Conservation (phyloP, 30 jellyfish, hydroid and myxozoan genomes). For the Hydractinia echinata region DNA sequence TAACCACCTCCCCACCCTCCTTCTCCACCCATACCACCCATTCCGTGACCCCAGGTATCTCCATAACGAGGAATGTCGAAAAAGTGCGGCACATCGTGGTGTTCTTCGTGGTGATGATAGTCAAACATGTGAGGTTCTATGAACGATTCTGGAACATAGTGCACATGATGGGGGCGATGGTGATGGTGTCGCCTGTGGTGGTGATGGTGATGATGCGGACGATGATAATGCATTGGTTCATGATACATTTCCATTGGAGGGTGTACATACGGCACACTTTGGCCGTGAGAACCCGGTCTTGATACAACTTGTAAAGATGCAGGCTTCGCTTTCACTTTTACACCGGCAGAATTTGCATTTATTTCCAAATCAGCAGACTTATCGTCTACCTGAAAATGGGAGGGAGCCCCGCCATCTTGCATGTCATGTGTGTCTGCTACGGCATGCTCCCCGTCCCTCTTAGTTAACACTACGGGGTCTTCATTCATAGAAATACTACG, state of each 20-base stretch:
- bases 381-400: constrained; percentile 91
- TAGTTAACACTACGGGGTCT: not conserved
- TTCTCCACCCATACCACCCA: constrained; percentile 18
- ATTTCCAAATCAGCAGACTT: constrained; percentile 88
- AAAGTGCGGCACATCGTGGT: constrained; percentile 45
- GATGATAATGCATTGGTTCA: constrained; percentile 62
- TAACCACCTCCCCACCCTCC: constrained; percentile 18
- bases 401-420: constrained; percentile 95
- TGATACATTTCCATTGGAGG: constrained; percentile 69
- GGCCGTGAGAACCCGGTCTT: constrained; percentile 73
- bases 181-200: constrained; percentile 51
- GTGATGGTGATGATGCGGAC: constrained; percentile 80
- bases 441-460: constrained; percentile 41
- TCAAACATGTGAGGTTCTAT: constrained; percentile 28
- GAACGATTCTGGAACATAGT: constrained; percentile 22
- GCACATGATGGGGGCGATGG: constrained; percentile 36
- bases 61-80: constrained; percentile 54
- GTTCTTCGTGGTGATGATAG: constrained; percentile 32
- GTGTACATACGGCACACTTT: constrained; percentile 51
- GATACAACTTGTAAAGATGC: constrained; percentile 94
- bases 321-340: constrained; percentile 88
- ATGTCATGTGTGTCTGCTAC: constrained; percentile 79
- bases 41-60: constrained; percentile 53
- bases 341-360: constrained; percentile 97
- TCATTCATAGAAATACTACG: constrained; percentile 14